phyloP scores from a whole-genome alignment of 2,797 vertebrate genomes.

The Diplodus puntazzo region DNA sequence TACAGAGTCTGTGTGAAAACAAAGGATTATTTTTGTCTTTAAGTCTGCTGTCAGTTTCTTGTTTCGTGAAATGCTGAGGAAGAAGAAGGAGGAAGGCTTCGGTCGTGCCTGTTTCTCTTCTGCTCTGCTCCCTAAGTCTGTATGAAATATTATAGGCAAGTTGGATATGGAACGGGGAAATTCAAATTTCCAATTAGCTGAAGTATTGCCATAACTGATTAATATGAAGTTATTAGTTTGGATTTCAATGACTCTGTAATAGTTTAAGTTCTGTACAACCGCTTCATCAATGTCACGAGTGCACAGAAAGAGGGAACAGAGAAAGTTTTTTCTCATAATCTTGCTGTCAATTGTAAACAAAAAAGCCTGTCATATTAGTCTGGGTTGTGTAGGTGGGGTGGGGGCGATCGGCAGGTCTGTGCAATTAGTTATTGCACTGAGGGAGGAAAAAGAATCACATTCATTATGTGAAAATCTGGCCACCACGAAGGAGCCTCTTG shows the following conservation, averaged over 20 bases:
- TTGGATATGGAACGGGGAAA: neutral
- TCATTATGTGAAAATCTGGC: conserved; percentile 77
- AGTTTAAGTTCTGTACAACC: neutral
- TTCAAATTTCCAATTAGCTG: neutral
- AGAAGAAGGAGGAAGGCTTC: too few species aligned
- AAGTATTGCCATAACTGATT: neutral
- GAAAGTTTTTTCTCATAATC: conserved; percentile 24
- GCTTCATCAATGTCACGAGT: conserved; percentile 26
- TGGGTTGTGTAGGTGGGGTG: conserved; percentile 35
- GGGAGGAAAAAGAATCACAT: conserved; percentile 57
- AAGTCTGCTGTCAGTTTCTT: neutral
- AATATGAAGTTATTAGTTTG: conserved; percentile 6
- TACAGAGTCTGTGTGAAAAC: neutral
- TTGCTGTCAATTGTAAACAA: conserved; percentile 20
- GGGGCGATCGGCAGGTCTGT: conserved; percentile 38
- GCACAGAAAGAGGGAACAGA: conserved; percentile 4
- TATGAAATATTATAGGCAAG: neutral
- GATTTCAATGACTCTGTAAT: neutral
- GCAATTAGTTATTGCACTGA: conserved; percentile 65
- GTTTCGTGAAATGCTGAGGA: too few species aligned
- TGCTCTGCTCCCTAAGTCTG: neutral
- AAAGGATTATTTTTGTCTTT: neutral
- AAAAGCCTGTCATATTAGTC: conserved; percentile 39
- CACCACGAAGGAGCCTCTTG: conserved; percentile 72
- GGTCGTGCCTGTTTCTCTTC: neutral